These are phyloP conservation scores for Dinocampus coccinellae DNA, from an alignment of 2,888 invertebrate species.

Conservation along the genomic window DNA sequence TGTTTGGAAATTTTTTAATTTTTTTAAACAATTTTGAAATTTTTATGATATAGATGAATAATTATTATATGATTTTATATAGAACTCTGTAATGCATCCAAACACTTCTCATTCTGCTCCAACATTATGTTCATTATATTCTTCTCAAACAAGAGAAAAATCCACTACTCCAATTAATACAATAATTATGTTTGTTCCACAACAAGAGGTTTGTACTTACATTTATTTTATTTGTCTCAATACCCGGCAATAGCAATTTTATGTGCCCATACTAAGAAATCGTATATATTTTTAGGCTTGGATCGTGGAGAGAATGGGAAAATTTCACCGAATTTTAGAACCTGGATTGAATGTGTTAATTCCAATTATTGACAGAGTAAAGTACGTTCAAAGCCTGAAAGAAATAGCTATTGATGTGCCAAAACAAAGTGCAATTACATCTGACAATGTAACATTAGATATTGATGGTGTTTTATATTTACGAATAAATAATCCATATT, in stretches of 20 bases:
- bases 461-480: slow-evolving; percentile 98
- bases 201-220: slow-evolving; percentile 86
- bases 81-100: slow-evolving; percentile 48
- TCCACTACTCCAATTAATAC: slow-evolving; percentile 90
- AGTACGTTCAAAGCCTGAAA: slow-evolving; percentile 98
- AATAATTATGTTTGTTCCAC: slow-evolving; percentile 96
- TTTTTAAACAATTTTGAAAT: no score
- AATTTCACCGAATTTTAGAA: slow-evolving; percentile 91
- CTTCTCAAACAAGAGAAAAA: slow-evolving; percentile 60
- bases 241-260: no score
- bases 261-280: neutral
- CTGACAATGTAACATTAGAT: slow-evolving; percentile 96
- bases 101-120: slow-evolving; percentile 42
- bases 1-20: no score
- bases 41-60: neutral
- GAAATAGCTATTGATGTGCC: slow-evolving; percentile 99
- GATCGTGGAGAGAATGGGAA: slow-evolving; percentile 98
- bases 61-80: slow-evolving; percentile 17
- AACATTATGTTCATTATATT: slow-evolving; percentile 40
- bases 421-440: slow-evolving; percentile 97
- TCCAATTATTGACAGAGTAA: slow-evolving; percentile 92
- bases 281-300: slow-evolving; percentile 79
- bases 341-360: slow-evolving; percentile 94
- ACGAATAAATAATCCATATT: slow-evolving; percentile 92
- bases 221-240: slow-evolving; percentile 8